Percentiles rank a stretch among this genome's conserved stretches.
Conservation (phyloP, 2,113 vertebrate species). For the Myanophis thanlyinensis region DNA sequence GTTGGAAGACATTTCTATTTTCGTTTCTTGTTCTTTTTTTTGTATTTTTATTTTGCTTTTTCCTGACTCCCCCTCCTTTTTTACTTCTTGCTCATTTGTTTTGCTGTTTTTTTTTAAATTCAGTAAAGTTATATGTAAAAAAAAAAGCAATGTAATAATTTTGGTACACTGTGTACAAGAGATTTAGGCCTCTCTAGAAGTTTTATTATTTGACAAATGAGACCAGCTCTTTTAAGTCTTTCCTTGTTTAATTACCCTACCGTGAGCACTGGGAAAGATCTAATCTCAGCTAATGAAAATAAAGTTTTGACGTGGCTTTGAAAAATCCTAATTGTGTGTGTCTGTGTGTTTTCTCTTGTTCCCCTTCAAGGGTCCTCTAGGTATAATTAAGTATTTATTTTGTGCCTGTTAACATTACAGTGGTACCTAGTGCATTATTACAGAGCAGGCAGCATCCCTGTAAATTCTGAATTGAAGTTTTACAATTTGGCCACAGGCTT, state of each 20-base stretch:
- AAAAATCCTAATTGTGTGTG: slow-evolving; percentile 18
- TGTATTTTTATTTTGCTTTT: background rate
- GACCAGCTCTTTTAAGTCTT: background rate
- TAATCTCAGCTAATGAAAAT: slow-evolving; percentile 21
- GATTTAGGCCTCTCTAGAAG: slow-evolving; percentile 3
- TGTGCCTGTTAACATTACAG: slow-evolving; percentile 56
- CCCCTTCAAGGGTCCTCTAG: slow-evolving; percentile 18
- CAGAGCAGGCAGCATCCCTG: slow-evolving; percentile 43
- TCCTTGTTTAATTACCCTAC: slow-evolving; percentile 28
- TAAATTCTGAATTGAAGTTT: slow-evolving; percentile 48
- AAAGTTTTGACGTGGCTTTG: slow-evolving; percentile 27
- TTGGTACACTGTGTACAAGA: background rate
- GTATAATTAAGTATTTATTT: slow-evolving; percentile 43
- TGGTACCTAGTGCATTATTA: slow-evolving; percentile 43
- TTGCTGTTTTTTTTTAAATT: background rate
- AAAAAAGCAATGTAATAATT: background rate
- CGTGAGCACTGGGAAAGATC: background rate
- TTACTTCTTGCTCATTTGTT: background rate
- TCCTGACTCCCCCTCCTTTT: background rate
- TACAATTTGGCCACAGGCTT: slow-evolving; percentile 51
- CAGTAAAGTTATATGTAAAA: background rate
- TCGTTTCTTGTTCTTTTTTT: background rate
- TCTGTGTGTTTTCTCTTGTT: background rate
- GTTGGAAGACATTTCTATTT: background rate
- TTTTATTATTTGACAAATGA: background rate